Percentiles rank a stretch among this genome's conserved stretches.
Conservation (phyloP, 1,140 invertebrate species). For the Brachionus manjavacas region DNA sequence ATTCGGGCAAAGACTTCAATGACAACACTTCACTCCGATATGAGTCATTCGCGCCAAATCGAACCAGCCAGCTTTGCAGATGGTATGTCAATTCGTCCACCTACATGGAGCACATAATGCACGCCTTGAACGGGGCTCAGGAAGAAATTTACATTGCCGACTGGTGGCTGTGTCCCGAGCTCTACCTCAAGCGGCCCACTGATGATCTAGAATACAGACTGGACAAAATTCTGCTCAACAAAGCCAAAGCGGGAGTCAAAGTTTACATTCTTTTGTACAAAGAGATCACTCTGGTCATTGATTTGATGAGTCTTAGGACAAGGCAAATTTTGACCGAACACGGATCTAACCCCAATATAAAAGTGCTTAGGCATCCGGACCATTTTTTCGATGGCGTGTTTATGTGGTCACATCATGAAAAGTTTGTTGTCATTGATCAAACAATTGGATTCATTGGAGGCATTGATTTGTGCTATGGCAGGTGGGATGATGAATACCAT, state of each 20-base stretch:
- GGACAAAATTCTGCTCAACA: conserved; percentile 75
- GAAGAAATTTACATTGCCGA: conserved; percentile 94
- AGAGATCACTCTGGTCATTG: conserved; percentile 90
- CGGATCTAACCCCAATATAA: conserved; percentile 38
- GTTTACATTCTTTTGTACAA: conserved; percentile 91
- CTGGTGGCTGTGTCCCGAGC: conserved; percentile 90
- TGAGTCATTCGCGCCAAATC: conserved; percentile 30
- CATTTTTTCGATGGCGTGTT: conserved; percentile 73
- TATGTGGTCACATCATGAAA: conserved; percentile 97
- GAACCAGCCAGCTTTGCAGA: neutral
- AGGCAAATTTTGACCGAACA: conserved; percentile 58
- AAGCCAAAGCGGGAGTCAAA: conserved; percentile 76
- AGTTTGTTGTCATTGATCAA: conserved; percentile 92
- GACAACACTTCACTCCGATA: neutral
- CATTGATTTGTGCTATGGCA: conserved; percentile 85
- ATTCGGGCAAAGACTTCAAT: conserved; percentile 14
- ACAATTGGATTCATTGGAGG: conserved; percentile 87
- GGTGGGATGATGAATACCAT: conserved; percentile 62
- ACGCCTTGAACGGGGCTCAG: conserved; percentile 76
- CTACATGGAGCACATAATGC: conserved; percentile 81
- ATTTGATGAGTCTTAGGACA: conserved; percentile 86
- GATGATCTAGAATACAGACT: conserved; percentile 72
- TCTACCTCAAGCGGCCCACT: conserved; percentile 77
- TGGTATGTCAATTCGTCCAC: conserved; percentile 75
- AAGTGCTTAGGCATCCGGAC: conserved; percentile 84